Conservation (phyloP, 1,140 invertebrate genomes). For the Drosophila miranda region DNA sequence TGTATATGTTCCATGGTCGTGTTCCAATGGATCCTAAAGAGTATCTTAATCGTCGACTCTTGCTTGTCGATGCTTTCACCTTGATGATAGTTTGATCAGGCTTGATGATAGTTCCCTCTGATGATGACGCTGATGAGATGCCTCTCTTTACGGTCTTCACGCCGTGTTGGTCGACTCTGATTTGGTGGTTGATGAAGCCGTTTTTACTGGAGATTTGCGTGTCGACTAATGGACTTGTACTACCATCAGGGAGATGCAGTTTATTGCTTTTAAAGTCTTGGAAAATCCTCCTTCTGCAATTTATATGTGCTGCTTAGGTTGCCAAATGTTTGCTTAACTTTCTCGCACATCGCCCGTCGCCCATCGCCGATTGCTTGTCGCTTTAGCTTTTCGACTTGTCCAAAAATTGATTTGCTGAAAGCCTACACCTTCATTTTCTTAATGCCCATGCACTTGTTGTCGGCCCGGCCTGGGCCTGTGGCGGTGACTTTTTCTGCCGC, state of each 20-base stretch:
- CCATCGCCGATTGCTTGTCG: too few relatives aligned
- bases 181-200: conserved; percentile 9
- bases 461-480: neutral
- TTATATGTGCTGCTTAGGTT: too few relatives aligned
- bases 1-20: too few relatives aligned
- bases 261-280: conserved; percentile 5
- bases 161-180: conserved; percentile 36
- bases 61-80: neutral
- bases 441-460: conserved; percentile 38
- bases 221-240: conserved; percentile 3
- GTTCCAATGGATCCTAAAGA: too few relatives aligned
- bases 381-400: conserved; percentile 3
- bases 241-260: conserved; percentile 20
- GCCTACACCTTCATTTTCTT: conserved; percentile 25
- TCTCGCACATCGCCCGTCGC: conserved; percentile 2
- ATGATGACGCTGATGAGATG: conserved; percentile 4
- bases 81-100: conserved; percentile 1
- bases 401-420: conserved; percentile 34
- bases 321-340: conserved; percentile 36
- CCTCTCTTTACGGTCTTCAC: conserved; percentile 24
- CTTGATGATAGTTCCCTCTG: conserved; percentile 3
- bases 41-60: too few relatives aligned
- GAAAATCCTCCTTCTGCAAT: too few relatives aligned
- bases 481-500: conserved; percentile 21
- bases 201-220: conserved; percentile 39